phyloP scores from a whole-genome alignment of 2,888 invertebrate species.

The Laothoe populi region DNA sequence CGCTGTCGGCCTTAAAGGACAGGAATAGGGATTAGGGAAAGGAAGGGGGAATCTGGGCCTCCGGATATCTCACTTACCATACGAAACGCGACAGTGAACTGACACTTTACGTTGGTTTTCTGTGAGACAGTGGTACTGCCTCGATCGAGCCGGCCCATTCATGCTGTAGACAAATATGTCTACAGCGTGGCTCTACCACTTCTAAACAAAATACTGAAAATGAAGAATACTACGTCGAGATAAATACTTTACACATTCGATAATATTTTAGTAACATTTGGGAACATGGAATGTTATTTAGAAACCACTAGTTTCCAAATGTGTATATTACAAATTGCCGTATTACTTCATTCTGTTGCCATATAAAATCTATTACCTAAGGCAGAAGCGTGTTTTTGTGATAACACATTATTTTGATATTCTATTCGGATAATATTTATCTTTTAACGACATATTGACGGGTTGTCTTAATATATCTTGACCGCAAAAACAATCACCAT shows the following conservation, averaged over 20 bases:
- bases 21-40: too few relatives aligned
- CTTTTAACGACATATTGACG: slow-evolving; percentile 21
- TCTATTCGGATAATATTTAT: slow-evolving; percentile 12
- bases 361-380: slow-evolving; percentile 29
- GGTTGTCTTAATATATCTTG: slow-evolving; percentile 1
- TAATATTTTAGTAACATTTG: slow-evolving; percentile 32
- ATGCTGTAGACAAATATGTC: too few relatives aligned
- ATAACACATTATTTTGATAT: slow-evolving; percentile 24
- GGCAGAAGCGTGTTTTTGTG: slow-evolving; percentile 23
- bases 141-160: too few relatives aligned
- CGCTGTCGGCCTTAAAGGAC: too few relatives aligned
- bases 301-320: slow-evolving; percentile 39
- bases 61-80: too few relatives aligned
- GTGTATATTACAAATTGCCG: slow-evolving; percentile 33
- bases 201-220: slow-evolving; percentile 6
- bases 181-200: too few relatives aligned
- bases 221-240: slow-evolving; percentile 27
- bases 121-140: too few relatives aligned
- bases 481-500: slow-evolving; percentile 15
- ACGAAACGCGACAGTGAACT: too few relatives aligned
- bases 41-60: too few relatives aligned
- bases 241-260: slow-evolving; percentile 37
- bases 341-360: slow-evolving; percentile 36
- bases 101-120: too few relatives aligned
- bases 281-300: slow-evolving; percentile 29